These are phyloP conservation scores for Sinhomidia bicolor DNA, from an alignment of 2,888 invertebrate species.

Conservation along the genomic window DNA sequence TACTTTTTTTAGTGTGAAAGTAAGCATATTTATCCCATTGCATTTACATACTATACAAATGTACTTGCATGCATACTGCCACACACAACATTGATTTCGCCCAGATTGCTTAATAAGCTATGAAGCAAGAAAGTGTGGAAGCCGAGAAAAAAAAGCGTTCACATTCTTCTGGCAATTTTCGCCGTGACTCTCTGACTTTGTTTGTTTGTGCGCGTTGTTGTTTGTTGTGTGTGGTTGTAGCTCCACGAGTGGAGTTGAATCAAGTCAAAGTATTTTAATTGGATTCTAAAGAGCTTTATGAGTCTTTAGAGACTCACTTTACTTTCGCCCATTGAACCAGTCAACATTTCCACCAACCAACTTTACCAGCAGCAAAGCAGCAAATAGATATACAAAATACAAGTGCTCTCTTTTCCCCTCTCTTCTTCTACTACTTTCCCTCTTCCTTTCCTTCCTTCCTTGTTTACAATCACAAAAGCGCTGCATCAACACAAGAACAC, in stretches of 20 bases:
- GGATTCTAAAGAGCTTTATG: slow-evolving; percentile 74
- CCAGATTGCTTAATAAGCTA: no score
- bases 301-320: slow-evolving; percentile 70
- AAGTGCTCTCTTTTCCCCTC: no score
- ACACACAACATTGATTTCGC: no score
- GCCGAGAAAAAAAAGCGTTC: no score
- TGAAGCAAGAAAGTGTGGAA: no score
- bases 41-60: slow-evolving; percentile 13
- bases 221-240: neutral
- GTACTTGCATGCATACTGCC: neutral
- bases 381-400: neutral
- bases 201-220: neutral
- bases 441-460: no score
- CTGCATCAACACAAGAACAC: no score
- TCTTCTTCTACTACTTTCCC: no score
- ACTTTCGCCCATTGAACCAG: slow-evolving; percentile 42
- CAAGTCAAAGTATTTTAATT: slow-evolving; percentile 69
- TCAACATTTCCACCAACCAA: neutral
- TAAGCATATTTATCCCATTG: no score
- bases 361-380: neutral
- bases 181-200: neutral
- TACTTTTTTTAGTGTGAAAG: no score
- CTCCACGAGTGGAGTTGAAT: neutral
- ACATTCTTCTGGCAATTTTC: no score
- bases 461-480: no score